phyloP scores from a whole-genome alignment of 2,113 vertebrate genomes.

The Puntigrus tetrazona region DNA sequence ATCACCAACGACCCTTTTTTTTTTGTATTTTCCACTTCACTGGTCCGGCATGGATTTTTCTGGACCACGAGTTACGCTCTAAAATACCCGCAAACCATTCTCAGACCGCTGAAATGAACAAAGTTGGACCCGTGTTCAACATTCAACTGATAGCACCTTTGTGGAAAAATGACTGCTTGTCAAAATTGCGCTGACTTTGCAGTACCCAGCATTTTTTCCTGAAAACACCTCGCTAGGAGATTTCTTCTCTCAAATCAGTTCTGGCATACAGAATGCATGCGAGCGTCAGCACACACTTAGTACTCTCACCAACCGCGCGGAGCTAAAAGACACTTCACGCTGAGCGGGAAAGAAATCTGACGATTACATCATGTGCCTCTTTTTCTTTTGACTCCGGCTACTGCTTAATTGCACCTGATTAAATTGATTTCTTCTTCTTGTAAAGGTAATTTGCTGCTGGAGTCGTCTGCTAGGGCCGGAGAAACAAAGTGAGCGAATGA shows the following conservation, averaged over 20 bases:
- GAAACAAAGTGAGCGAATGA: constrained; percentile 50
- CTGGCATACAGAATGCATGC: background rate
- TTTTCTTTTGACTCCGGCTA: background rate
- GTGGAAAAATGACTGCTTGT: background rate
- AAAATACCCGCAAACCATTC: background rate
- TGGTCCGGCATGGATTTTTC: background rate
- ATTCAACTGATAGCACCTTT: background rate
- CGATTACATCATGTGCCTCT: constrained; percentile 2
- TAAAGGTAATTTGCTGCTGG: constrained; percentile 55
- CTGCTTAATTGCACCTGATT: constrained; percentile 37
- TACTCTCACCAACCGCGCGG: background rate
- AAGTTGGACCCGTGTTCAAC: background rate
- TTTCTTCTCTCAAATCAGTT: background rate
- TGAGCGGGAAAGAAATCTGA: background rate
- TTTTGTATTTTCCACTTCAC: background rate
- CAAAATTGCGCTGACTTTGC: background rate
- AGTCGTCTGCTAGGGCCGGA: constrained; percentile 52
- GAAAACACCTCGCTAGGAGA: background rate
- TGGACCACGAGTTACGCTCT: background rate
- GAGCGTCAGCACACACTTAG: background rate
- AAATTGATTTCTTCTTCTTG: constrained; percentile 44
- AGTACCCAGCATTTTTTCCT: background rate
- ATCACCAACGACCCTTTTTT: too few relatives aligned
- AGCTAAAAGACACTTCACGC: background rate
- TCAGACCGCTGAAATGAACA: background rate